Percentiles rank a stretch among this genome's conserved stretches.
Conservation (phyloP, 2,113 vertebrate genomes). For the Chloropsis hardwickii region DNA sequence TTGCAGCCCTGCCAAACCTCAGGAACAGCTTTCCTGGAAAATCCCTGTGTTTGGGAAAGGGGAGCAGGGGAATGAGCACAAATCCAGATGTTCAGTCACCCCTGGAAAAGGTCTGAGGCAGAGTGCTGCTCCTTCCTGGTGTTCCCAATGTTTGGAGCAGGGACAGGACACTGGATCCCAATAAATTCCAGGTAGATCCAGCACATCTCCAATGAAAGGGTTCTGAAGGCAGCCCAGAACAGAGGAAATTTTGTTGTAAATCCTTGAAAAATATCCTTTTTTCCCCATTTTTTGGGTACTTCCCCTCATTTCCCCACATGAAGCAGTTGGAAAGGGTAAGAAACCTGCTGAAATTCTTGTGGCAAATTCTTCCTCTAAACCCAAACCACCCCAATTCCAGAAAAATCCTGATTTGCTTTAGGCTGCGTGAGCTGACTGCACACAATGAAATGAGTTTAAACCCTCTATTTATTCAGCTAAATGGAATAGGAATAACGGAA, state of each 20-base stretch:
- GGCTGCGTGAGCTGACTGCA: not conserved
- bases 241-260: not conserved
- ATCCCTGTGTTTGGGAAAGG: accelerated
- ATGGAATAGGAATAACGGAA: conserved; percentile 21
- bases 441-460: conserved; percentile 4
- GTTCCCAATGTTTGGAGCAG: not conserved
- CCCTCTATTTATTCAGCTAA: conserved; percentile 40
- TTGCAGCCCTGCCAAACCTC: not conserved
- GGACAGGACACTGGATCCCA: not conserved
- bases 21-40: not conserved
- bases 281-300: accelerated
- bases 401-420: not conserved
- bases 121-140: not conserved
- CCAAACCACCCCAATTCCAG: not conserved
- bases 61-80: not conserved
- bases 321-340: not conserved
- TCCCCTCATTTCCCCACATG: not conserved
- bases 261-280: not conserved
- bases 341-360: not conserved
- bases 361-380: not conserved
- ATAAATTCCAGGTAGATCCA: not conserved
- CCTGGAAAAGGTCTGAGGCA: not conserved
- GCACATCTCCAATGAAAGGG: not conserved
- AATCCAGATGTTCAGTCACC: accelerated
- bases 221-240: not conserved